These are phyloP conservation scores for Hydra vulgaris DNA, from an alignment of 30 jellyfish, hydroid and myxozoan genomes.

Conservation along the genomic window DNA sequence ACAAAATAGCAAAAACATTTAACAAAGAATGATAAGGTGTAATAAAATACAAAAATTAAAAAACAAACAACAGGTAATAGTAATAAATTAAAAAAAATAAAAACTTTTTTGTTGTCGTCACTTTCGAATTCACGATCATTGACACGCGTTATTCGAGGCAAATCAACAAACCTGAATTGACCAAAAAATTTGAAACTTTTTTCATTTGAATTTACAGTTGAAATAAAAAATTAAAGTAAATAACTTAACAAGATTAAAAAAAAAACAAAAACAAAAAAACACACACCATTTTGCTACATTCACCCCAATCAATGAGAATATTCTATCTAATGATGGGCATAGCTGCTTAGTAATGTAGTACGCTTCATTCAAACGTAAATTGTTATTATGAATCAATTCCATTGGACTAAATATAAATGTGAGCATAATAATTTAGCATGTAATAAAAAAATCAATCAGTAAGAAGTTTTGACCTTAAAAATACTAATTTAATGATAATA, in stretches of 20 bases:
- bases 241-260: background rate
- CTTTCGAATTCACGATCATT: background rate
- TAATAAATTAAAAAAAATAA: too few relatives aligned
- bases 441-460: too few relatives aligned
- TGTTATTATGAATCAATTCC: constrained; percentile 44
- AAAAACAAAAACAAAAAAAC: background rate
- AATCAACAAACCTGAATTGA: constrained; percentile 28
- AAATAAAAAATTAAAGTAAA: background rate
- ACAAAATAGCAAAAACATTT: background rate
- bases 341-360: constrained; percentile 93
- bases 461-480: too few relatives aligned
- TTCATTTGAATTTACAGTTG: background rate
- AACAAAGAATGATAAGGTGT: background rate
- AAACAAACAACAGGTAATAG: too few relatives aligned
- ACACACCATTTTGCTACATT: constrained; percentile 75
- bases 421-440: too few relatives aligned
- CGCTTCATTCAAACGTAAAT: constrained; percentile 51
- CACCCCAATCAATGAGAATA: constrained; percentile 61
- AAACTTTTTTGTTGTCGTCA: constrained; percentile 16
- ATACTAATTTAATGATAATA: too few relatives aligned
- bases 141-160: constrained; percentile 32
- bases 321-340: constrained; percentile 59
- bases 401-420: constrained; percentile 52
- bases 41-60: too few relatives aligned
- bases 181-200: background rate